Conservation (phyloP, 2,797 vertebrate genomes). For the Chiloscyllium punctatum region DNA sequence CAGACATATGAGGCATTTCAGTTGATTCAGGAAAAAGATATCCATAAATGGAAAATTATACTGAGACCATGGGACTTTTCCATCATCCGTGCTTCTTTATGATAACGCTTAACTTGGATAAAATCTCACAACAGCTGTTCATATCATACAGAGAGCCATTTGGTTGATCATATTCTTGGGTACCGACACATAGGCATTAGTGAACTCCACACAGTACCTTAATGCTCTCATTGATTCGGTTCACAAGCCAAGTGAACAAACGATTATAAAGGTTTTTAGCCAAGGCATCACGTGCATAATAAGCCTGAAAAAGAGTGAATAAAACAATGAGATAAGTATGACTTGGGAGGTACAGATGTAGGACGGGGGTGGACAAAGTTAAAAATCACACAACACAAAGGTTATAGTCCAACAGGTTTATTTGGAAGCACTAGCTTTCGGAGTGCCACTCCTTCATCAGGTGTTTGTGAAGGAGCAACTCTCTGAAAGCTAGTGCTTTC, state of each 20-base stretch:
- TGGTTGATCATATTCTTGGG: neutral
- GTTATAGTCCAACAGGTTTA: too few species aligned
- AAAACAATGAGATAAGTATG: neutral
- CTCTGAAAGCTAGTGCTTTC: too few species aligned
- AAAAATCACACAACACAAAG: too few species aligned
- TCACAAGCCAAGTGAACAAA: conserved; percentile 91
- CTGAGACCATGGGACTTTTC: neutral
- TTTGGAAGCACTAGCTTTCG: too few species aligned
- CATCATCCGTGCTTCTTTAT: neutral
- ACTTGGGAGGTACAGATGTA: too few species aligned
- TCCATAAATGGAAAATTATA: neutral
- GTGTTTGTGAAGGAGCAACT: too few species aligned
- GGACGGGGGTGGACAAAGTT: too few species aligned
- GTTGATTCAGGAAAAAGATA: neutral
- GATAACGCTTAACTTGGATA: neutral
- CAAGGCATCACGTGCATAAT: conserved; percentile 92
- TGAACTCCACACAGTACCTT: conserved; percentile 63
- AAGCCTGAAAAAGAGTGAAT: conserved; percentile 67
- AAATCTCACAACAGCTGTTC: neutral
- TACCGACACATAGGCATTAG: neutral
- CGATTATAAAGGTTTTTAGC: conserved; percentile 97
- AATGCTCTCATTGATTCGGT: conserved; percentile 95
- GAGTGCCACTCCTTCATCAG: too few species aligned
- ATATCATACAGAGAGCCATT: neutral
- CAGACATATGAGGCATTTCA: neutral